Conservation (phyloP, 2,113 vertebrate genomes). For the Aythya baeri region DNA sequence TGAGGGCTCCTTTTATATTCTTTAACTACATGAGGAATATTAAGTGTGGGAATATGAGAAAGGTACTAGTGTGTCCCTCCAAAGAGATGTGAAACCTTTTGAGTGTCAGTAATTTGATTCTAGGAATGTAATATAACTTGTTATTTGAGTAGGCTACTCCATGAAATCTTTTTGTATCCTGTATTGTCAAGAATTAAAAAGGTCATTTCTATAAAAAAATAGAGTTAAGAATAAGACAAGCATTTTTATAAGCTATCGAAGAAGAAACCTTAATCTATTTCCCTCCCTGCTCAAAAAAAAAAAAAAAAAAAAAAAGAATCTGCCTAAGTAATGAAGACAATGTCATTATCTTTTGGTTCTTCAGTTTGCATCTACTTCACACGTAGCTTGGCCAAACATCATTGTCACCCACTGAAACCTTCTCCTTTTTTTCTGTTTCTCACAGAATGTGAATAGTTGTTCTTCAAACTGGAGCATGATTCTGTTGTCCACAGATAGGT, state of each 20-base stretch:
- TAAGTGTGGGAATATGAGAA: background rate
- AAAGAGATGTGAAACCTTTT: background rate
- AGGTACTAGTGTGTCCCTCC: background rate
- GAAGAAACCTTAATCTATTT: background rate
- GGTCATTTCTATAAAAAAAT: background rate
- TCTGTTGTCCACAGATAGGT: background rate
- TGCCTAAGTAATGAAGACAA: background rate
- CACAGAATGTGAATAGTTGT: background rate
- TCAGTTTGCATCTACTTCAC: background rate
- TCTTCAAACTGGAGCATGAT: background rate
- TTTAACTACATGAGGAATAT: background rate
- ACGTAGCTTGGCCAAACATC: background rate
- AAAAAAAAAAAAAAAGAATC: background rate
- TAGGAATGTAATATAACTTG: background rate
- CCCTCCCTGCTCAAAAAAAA: rapidly evolving
- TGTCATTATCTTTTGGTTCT: background rate
- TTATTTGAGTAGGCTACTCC: background rate
- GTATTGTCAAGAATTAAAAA: background rate
- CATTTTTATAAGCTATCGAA: background rate
- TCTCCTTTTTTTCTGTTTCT: background rate
- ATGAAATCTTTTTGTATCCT: background rate
- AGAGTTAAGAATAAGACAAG: background rate
- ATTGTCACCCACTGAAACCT: background rate
- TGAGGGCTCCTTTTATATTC: background rate
- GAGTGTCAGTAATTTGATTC: background rate